Conservation (phyloP, 2,113 vertebrate genomes). For the Benitochromis conjunctus region DNA sequence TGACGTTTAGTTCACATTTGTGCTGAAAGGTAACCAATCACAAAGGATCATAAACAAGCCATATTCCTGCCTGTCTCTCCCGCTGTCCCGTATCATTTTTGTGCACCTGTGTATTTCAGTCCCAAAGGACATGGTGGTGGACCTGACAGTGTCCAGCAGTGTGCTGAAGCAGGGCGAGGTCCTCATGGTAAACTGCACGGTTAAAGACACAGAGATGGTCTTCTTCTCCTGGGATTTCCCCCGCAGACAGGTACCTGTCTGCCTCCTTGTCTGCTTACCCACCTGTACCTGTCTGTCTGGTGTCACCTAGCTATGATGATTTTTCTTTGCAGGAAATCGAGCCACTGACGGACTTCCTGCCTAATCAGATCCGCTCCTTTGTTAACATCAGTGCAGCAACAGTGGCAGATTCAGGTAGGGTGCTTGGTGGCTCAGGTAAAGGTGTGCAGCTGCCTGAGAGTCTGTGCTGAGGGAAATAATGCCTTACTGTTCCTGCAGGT, state of each 20-base stretch:
- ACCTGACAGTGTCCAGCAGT: conserved; percentile 76
- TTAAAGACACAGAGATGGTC: conserved; percentile 78
- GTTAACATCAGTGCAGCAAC: conserved; percentile 78
- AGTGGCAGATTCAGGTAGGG: conserved; percentile 77
- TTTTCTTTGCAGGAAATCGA: conserved; percentile 66
- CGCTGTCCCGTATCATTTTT: background rate
- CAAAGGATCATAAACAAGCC: background rate
- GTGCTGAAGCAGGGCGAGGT: conserved; percentile 83
- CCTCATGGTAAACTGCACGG: conserved; percentile 83
- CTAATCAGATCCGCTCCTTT: conserved; percentile 78
- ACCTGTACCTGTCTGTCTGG: background rate
- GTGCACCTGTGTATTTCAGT: conserved; percentile 57
- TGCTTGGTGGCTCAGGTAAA: background rate
- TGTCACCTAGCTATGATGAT: background rate
- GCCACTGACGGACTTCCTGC: conserved; percentile 77
- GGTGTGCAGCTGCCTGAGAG: background rate
- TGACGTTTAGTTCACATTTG: background rate
- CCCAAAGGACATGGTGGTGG: conserved; percentile 76
- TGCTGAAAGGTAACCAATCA: background rate
- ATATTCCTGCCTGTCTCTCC: background rate
- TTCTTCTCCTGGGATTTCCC: conserved; percentile 87
- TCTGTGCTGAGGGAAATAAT: background rate
- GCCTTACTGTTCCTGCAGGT: conserved; percentile 9
- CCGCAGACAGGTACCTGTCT: conserved; percentile 74
- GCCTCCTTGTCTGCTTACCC: background rate